These are phyloP conservation scores for Neodiprion virginianus DNA, from an alignment of 1,140 invertebrate genomes.

Conservation along the genomic window DNA sequence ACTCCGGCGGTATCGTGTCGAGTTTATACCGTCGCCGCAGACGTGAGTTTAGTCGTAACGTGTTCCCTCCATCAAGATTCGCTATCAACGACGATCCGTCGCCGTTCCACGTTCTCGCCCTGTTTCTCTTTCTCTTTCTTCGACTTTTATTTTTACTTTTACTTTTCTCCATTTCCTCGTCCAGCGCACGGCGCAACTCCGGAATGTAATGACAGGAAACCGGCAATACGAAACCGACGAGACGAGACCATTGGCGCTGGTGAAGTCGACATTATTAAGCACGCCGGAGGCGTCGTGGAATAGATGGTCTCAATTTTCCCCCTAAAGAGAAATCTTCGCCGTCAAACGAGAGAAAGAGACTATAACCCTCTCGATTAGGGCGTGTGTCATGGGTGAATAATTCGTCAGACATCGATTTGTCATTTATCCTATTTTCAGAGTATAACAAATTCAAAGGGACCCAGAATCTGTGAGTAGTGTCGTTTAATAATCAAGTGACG, in stretches of 20 bases:
- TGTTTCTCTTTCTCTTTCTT: constrained; percentile 6
- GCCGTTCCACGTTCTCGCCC: constrained; percentile 15
- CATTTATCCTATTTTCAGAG: too few relatives aligned
- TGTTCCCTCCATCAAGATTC: neutral
- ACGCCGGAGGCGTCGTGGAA: too few relatives aligned
- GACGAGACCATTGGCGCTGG: constrained; percentile 32
- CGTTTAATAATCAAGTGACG: too few relatives aligned
- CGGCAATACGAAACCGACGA: constrained; percentile 62
- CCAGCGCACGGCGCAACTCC: constrained; percentile 19
- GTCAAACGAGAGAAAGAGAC: too few relatives aligned
- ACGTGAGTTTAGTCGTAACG: neutral
- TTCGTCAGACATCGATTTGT: too few relatives aligned
- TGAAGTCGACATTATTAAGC: too few relatives aligned
- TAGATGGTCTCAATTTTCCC: too few relatives aligned
- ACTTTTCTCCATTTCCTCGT: constrained; percentile 8
- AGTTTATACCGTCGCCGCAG: constrained; percentile 21
- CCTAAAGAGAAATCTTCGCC: too few relatives aligned
- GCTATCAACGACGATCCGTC: neutral
- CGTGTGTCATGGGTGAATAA: too few relatives aligned
- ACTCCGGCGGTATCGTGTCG: constrained; percentile 24
- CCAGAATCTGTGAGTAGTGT: too few relatives aligned
- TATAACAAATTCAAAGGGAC: too few relatives aligned
- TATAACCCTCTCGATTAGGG: too few relatives aligned
- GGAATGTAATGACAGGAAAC: constrained; percentile 62
- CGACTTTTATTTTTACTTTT: neutral